Evolutionary conservation across 2,888 invertebrate species (phyloP).

Genomic region (Drosophila merina): DNA sequence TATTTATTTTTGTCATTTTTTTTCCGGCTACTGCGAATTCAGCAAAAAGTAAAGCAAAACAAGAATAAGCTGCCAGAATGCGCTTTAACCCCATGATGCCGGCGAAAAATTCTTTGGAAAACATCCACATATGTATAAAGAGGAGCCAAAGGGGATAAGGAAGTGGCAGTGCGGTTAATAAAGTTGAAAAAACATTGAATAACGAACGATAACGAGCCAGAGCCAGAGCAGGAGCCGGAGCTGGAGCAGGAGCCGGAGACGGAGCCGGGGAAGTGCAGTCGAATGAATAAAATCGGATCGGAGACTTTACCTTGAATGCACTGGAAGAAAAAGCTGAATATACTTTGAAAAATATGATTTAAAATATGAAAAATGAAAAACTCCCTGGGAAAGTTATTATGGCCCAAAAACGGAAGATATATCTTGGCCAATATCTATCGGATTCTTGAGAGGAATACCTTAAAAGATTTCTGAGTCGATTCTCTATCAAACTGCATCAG

Average conservation of each 20-base stretch:
- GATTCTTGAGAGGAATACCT: too few species aligned
- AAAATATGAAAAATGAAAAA: too few species aligned
- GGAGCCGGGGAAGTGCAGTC: slow-evolving; percentile 14
- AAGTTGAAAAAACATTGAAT: slow-evolving; percentile 21
- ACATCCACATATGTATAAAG: neutral
- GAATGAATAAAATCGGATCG: slow-evolving; percentile 24
- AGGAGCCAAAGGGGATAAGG: neutral
- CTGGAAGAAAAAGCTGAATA: neutral
- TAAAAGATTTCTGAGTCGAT: too few species aligned
- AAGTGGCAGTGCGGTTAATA: slow-evolving; percentile 24
- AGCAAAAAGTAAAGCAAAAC: slow-evolving; percentile 12
- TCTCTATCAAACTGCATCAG: too few species aligned
- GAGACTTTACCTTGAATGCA: neutral
- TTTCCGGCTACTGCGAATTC: slow-evolving; percentile 4
- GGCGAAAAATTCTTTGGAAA: slow-evolving; percentile 17
- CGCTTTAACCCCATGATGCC: slow-evolving; percentile 3
- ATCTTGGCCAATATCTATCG: too few species aligned
- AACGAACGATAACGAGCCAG: slow-evolving; percentile 17
- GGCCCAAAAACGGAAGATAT: too few species aligned
- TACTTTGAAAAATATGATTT: too few species aligned
- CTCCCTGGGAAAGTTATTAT: too few species aligned
- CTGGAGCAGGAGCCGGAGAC: too few species aligned
- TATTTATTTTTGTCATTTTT: neutral
- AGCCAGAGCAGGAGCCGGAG: too few species aligned
- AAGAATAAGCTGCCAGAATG: slow-evolving; percentile 2